Evolutionary conservation across 2,113 vertebrate species (phyloP).

Genomic region (Percopsis transmontana): DNA sequence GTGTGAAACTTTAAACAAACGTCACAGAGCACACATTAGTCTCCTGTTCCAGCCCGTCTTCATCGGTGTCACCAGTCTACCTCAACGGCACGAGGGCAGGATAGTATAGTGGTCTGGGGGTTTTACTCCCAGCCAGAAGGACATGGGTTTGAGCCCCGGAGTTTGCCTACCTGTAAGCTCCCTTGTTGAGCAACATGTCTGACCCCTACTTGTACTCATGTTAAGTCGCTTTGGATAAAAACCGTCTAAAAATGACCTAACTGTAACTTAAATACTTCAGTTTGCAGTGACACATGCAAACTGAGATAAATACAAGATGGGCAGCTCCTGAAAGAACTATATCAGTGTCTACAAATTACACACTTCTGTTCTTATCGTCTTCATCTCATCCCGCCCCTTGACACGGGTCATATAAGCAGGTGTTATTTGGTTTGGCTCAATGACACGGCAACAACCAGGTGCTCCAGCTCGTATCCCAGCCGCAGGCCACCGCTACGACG

Average conservation of each 20-base stretch:
- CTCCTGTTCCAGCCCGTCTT: no score
- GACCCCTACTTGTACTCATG: no score
- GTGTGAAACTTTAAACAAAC: conserved; percentile 33
- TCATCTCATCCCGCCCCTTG: conserved; percentile 11
- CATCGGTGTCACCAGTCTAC: conserved; percentile 1
- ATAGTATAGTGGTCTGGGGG: no score
- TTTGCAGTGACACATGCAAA: conserved; percentile 38
- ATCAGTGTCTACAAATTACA: conserved; percentile 41
- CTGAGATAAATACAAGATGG: conserved; percentile 37
- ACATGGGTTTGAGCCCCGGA: no score
- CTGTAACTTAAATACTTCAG: conserved; percentile 22
- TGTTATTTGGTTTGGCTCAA: conserved; percentile 5
- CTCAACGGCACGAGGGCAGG: no score
- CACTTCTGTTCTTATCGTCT: conserved; percentile 19
- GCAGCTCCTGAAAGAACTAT: conserved; percentile 65
- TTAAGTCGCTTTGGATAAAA: no score
- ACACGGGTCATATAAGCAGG: conserved; percentile 22
- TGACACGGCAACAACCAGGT: background rate
- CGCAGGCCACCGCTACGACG: conserved; percentile 51
- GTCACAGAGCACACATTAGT: conserved; percentile 20
- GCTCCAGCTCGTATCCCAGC: conserved; percentile 17
- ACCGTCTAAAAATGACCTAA: no score
- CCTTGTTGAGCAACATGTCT: background rate
- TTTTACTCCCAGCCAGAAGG: no score
- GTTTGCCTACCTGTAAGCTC: background rate